phyloP scores from a whole-genome alignment of 2,888 invertebrate genomes.

The Poecilobothrus nobilitatus region DNA sequence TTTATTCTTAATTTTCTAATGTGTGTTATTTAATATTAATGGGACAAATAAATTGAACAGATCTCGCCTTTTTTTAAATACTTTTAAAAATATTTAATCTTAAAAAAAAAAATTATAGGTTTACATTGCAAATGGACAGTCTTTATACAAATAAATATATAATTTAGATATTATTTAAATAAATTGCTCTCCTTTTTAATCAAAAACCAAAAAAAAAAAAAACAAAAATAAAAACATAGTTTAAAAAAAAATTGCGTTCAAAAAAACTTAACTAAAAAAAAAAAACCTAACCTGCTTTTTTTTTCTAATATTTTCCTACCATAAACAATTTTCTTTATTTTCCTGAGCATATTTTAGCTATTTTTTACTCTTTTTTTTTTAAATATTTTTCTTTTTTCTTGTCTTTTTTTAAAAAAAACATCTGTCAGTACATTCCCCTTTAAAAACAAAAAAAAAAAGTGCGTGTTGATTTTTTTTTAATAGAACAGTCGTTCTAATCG shows the following conservation, averaged over 20 bases:
- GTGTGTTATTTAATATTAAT: too few relatives aligned
- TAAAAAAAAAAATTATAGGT: too few relatives aligned
- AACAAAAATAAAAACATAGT: too few relatives aligned
- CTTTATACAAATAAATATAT: too few relatives aligned
- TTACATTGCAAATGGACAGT: too few relatives aligned
- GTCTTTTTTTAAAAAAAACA: neutral
- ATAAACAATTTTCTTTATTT: constrained; percentile 6
- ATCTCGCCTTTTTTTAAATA: too few relatives aligned
- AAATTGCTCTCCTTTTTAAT: too few relatives aligned
- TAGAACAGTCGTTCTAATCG: neutral
- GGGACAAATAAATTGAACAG: too few relatives aligned
- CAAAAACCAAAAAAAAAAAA: too few relatives aligned
- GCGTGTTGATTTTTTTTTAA: constrained; percentile 8
- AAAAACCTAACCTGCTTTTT: neutral
- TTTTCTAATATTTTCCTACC: neutral
- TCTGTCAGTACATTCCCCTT: constrained; percentile 11
- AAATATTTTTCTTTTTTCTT: neutral
- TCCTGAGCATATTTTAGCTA: neutral
- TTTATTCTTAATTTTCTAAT: too few relatives aligned
- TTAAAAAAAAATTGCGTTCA: neutral
- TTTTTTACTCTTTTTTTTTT: neutral
- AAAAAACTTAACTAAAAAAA: neutral
- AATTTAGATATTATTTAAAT: too few relatives aligned
- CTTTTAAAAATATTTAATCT: too few relatives aligned
- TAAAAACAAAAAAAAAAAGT: neutral